phyloP scores from a whole-genome alignment of 2,113 vertebrate genomes.

The Podocnemis expansa region DNA sequence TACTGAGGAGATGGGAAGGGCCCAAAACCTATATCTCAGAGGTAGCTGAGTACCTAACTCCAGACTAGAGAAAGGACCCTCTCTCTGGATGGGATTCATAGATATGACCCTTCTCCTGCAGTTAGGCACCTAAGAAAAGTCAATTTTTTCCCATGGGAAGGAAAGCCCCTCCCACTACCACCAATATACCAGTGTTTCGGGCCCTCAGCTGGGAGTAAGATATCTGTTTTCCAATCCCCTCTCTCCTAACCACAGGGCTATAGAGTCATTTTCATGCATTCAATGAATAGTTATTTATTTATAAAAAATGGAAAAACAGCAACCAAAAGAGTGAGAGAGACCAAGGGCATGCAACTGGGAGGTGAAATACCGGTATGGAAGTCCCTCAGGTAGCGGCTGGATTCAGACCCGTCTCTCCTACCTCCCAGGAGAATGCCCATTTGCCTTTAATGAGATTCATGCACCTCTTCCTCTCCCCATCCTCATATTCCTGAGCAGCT shows the following conservation, averaged over 20 bases:
- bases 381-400: neutral
- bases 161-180: neutral
- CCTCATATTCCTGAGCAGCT: neutral
- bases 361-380: neutral
- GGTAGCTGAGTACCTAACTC: neutral
- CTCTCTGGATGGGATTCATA: neutral
- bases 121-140: neutral
- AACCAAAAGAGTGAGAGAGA: neutral
- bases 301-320: neutral
- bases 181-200: neutral
- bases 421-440: neutral
- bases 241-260: neutral
- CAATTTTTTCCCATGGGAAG: neutral
- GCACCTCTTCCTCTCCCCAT: too few species aligned
- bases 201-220: neutral
- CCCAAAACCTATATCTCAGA: neutral
- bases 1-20: neutral
- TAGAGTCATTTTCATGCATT: neutral
- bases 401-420: neutral
- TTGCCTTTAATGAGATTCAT: neutral
- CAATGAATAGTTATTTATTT: neutral
- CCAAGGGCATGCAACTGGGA: neutral
- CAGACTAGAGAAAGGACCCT: neutral
- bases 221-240: neutral
- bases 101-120: neutral